Percentiles rank a stretch among this genome's conserved stretches.
phyloP scores from a whole-genome alignment of 2,113 vertebrate genomes.

The Pseudopodoces humilis region DNA sequence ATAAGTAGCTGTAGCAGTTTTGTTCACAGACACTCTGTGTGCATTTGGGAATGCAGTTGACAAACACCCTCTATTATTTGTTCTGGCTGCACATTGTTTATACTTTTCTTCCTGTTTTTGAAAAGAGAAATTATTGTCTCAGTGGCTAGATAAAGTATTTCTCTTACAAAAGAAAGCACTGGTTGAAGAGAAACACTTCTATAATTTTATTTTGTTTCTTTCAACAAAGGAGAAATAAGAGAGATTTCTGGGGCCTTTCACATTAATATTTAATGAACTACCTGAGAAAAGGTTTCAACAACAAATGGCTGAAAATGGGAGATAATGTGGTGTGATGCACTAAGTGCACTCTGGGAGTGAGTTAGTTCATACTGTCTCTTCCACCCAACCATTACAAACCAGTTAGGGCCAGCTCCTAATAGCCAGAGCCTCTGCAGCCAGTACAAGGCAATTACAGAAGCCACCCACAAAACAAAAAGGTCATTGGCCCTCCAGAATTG shows the following conservation, averaged over 20 bases:
- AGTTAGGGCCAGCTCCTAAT: neutral
- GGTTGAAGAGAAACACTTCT: neutral
- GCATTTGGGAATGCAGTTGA: neutral
- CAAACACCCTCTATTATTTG: conserved; percentile 34
- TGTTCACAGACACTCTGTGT: neutral
- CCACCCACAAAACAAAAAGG: neutral
- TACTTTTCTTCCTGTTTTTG: conserved; percentile 65
- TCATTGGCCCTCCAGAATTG: neutral
- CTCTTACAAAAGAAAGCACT: neutral
- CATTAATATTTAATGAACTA: conserved; percentile 42
- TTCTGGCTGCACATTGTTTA: conserved; percentile 32
- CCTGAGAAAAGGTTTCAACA: conserved; percentile 1
- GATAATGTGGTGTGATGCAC: neutral
- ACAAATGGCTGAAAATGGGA: conserved; percentile 11
- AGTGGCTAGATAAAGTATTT: conserved; percentile 40
- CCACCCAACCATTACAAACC: neutral
- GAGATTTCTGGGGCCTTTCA: neutral
- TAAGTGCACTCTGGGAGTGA: neutral
- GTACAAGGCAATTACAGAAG: neutral
- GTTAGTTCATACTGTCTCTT: neutral
- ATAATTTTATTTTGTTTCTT: neutral
- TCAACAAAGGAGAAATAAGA: neutral
- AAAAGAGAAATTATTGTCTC: conserved; percentile 53
- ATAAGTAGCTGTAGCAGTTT: neutral
- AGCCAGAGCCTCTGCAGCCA: neutral